Base-by-base conservation (phyloP, 2,888 invertebrate genomes). In the Xiphydria camelus region DNA sequence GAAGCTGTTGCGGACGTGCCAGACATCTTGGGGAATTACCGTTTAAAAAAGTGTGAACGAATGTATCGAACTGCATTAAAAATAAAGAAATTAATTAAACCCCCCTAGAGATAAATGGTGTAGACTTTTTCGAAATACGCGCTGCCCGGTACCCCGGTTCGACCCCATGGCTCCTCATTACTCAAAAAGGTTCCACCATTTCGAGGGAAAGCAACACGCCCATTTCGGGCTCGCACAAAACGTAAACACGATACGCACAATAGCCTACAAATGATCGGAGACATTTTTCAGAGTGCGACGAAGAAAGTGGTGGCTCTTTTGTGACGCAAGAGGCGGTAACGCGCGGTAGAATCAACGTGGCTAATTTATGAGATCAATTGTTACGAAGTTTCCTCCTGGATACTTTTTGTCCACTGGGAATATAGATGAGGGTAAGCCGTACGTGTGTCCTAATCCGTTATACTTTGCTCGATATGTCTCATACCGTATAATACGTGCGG, bases 261-360 rank as follows among this genome's bases (percentile, higher is more conserved):
- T 42, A 21, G 25, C n/a, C 25, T 25, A 36, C 42, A 42, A 42
- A 42, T 42, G 42, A 42, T 42, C 42, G 21, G 29, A 29, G 35
- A 37, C 36, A 42, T 42, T 37, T 36, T 42, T 42, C 21, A 42
- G 26, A 35, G 35, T 26, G 5, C 7, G 29, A 37, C 21, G 36
- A 42, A 42, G 36, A 35, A 42, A 26, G 35, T 26, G 14, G 42
- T 36, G 20, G 19, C 19, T 20, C 21, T 25, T 26, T 15, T 42
- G 34, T 21, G 29, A 9, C 9, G 29, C 29, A 9, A 29, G 29
- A 9, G n/a, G n/a, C n/a, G n/a, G n/a, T n/a, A 29, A 29, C 29
- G 12, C 12, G 29, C 29, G 29, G 29, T 15, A 29, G 29, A 29
- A 29, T 12, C 12, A 29, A 29, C 12, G 6, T 5, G 36, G 15